A percentile compares a stretch with the other conserved stretches of the same genome.
These are phyloP conservation scores for Isaurus tuberculatus DNA, from an alignment of 92 coral and sea anemone genomes.

Conservation along the genomic window DNA sequence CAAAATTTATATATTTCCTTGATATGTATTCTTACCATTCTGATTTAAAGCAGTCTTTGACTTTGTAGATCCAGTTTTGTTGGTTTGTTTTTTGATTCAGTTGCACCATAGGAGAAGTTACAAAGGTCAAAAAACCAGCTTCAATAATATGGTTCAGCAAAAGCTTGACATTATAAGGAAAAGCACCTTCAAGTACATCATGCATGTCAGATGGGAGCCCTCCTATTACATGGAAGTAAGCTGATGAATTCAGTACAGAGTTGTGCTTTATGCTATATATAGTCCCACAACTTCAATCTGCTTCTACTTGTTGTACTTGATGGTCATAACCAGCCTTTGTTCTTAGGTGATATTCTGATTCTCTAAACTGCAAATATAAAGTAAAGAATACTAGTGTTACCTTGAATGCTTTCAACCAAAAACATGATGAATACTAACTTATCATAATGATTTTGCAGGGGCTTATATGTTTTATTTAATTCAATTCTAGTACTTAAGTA, in stretches of 20 bases:
- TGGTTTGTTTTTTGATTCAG: neutral
- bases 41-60: neutral
- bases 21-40: neutral
- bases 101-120: neutral
- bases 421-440: too few relatives aligned
- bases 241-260: neutral
- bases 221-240: neutral
- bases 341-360: slow-evolving; percentile 55
- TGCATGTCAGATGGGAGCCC: neutral
- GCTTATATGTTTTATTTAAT: neutral
- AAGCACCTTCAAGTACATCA: neutral
- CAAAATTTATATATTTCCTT: neutral
- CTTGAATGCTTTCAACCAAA: neutral
- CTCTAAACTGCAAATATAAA: slow-evolving; percentile 50
- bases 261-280: slow-evolving; percentile 1
- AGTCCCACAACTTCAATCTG: slow-evolving; percentile 40
- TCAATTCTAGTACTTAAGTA: slow-evolving; percentile 16
- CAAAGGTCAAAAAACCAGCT: neutral
- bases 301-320: slow-evolving; percentile 39
- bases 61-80: neutral
- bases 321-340: slow-evolving; percentile 49
- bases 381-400: neutral
- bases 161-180: neutral
- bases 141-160: neutral
- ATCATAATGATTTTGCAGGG: neutral